A percentile compares a stretch with the other conserved stretches of the same genome.
Evolutionary conservation across 2,888 invertebrate genomes (phyloP).

Genomic region (Metallyticus violacea): DNA sequence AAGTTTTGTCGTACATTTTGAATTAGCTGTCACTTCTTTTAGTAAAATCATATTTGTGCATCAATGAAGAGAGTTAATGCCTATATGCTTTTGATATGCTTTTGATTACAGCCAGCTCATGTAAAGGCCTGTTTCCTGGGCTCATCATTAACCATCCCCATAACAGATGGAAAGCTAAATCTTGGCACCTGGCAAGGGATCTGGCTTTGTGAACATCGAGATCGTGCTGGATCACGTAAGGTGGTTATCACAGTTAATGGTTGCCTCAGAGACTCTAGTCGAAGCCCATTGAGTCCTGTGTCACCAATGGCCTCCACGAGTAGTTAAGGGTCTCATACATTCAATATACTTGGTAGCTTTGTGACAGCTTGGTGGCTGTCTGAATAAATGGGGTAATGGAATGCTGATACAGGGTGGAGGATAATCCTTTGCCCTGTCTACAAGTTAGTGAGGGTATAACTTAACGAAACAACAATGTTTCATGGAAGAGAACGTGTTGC

Average conservation of each 20-base stretch:
- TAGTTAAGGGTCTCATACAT: slow-evolving; percentile 63
- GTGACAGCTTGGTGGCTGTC: neutral
- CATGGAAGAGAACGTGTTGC: neutral
- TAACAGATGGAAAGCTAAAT: slow-evolving; percentile 92
- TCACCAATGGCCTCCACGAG: slow-evolving; percentile 85
- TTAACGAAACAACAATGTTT: slow-evolving; percentile 3
- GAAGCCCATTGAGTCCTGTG: slow-evolving; percentile 83
- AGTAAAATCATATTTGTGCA: too few relatives aligned
- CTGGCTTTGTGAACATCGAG: slow-evolving; percentile 97
- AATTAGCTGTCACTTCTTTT: too few relatives aligned
- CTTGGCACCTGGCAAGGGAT: slow-evolving; percentile 98
- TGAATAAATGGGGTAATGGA: slow-evolving; percentile 2
- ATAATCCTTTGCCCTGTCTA: neutral
- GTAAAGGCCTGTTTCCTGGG: slow-evolving; percentile 96
- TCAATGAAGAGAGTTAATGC: too few relatives aligned
- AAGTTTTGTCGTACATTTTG: too few relatives aligned
- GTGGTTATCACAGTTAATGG: slow-evolving; percentile 85
- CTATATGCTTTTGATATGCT: too few relatives aligned
- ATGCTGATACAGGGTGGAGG: neutral
- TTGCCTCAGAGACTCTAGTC: slow-evolving; percentile 78
- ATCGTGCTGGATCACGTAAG: slow-evolving; percentile 92
- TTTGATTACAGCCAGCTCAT: slow-evolving; percentile 80
- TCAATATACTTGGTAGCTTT: neutral
- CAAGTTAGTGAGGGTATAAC: neutral
- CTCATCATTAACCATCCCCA: slow-evolving; percentile 91